Percentiles rank a stretch among this genome's conserved stretches.
Evolutionary conservation across 2,113 vertebrate species (phyloP).

Genomic region (Mirza zaza): DNA sequence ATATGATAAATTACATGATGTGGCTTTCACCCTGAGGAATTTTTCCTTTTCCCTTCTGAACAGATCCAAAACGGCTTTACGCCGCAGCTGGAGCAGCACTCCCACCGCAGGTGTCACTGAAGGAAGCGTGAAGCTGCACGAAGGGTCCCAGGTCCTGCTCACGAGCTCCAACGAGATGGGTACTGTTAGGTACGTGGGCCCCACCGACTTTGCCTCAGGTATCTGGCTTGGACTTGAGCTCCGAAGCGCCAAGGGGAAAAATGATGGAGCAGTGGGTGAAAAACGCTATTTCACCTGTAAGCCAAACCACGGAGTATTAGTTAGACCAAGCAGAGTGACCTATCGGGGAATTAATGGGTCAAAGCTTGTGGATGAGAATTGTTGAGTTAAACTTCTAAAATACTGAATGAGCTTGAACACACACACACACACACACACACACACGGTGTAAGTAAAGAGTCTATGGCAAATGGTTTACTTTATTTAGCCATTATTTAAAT

Average conservation of each 20-base stretch:
- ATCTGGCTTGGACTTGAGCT: slow-evolving; percentile 97
- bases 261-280: slow-evolving; percentile 92
- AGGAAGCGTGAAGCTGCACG: slow-evolving; percentile 85
- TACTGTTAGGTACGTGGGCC: slow-evolving; percentile 92
- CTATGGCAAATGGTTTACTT: background rate
- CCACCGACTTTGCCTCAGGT: slow-evolving; percentile 92
- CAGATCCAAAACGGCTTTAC: slow-evolving; percentile 86
- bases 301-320: slow-evolving; percentile 90
- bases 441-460: background rate
- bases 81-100: slow-evolving; percentile 90
- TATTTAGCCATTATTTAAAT: background rate
- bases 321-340: slow-evolving; percentile 94
- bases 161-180: slow-evolving; percentile 95
- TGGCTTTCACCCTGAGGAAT: rapidly evolving
- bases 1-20: rapidly evolving
- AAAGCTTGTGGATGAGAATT: slow-evolving; percentile 89
- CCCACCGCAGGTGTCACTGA: slow-evolving; percentile 53
- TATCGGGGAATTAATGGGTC: slow-evolving; percentile 94
- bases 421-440: background rate
- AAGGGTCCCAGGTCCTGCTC: slow-evolving; percentile 95
- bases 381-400: slow-evolving; percentile 72
- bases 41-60: rapidly evolving
- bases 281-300: slow-evolving; percentile 94
- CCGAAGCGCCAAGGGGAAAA: slow-evolving; percentile 91
- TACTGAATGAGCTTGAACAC: rapidly evolving